phyloP scores from a whole-genome alignment of 2,797 vertebrate genomes.

The Falco naumanni region DNA sequence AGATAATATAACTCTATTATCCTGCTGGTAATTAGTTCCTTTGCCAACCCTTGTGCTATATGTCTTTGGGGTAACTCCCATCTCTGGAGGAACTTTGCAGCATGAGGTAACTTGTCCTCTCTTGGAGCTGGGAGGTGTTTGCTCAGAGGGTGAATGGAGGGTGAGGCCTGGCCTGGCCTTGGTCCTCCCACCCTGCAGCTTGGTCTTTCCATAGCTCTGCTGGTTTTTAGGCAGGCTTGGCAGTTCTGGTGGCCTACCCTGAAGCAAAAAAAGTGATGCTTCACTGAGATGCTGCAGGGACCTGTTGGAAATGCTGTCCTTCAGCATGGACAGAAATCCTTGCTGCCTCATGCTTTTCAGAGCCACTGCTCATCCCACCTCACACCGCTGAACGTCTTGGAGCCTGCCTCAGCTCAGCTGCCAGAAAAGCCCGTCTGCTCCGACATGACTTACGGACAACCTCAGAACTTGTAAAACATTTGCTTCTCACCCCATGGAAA shows the following conservation, averaged over 20 bases:
- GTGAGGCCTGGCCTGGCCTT: not conserved
- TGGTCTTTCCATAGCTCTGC: not conserved
- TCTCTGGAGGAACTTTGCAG: not conserved
- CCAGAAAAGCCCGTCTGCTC: not conserved
- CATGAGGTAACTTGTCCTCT: not conserved
- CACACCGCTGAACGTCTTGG: too few species aligned
- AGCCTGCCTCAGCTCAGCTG: not conserved
- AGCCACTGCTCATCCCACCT: not conserved
- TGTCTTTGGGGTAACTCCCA: not conserved
- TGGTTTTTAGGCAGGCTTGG: not conserved
- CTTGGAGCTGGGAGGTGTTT: not conserved
- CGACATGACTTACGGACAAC: not conserved
- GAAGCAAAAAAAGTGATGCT: not conserved
- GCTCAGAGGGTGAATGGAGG: not conserved
- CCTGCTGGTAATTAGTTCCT: not conserved
- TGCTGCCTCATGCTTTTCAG: not conserved
- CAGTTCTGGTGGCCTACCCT: not conserved
- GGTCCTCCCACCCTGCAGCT: not conserved
- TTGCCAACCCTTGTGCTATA: not conserved
- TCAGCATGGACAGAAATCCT: not conserved
- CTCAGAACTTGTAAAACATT: not conserved
- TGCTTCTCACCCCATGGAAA: not conserved
- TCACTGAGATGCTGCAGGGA: not conserved
- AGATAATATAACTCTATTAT: fast-evolving
- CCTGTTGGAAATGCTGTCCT: not conserved